A percentile compares a stretch with the other conserved stretches of the same genome.
Conservation (phyloP, 2,888 invertebrate genomes). For the Synanthedon myopaeformis region DNA sequence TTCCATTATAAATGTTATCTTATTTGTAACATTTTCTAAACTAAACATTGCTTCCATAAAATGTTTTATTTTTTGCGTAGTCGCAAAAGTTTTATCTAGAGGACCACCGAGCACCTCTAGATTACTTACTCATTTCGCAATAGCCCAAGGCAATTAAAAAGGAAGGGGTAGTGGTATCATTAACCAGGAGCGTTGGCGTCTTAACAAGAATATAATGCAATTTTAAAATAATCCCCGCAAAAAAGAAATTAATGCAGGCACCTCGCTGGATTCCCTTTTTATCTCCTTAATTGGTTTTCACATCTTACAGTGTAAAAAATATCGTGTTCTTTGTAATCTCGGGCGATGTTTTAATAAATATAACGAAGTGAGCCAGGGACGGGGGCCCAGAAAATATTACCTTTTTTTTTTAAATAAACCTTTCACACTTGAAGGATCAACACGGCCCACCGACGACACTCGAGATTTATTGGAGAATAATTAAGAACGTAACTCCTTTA, state of each 20-base stretch:
- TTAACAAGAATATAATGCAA: slow-evolving; percentile 71
- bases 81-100: slow-evolving; percentile 52
- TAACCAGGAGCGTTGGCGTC: slow-evolving; percentile 60
- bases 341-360: slow-evolving; percentile 71
- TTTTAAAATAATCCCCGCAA: slow-evolving; percentile 71
- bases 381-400: slow-evolving; percentile 60
- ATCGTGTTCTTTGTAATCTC: slow-evolving; percentile 70
- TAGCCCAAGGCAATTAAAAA: slow-evolving; percentile 68
- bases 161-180: slow-evolving; percentile 68
- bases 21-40: no score
- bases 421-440: slow-evolving; percentile 68
- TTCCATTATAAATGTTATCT: no score
- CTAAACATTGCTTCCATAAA: no score
- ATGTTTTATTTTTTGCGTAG: slow-evolving; percentile 7
- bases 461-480: slow-evolving; percentile 64
- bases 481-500: slow-evolving; percentile 44
- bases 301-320: slow-evolving; percentile 70
- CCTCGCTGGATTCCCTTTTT: slow-evolving; percentile 68
- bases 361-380: slow-evolving; percentile 58
- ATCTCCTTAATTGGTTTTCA: slow-evolving; percentile 72
- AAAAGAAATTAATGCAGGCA: slow-evolving; percentile 70
- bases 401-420: slow-evolving; percentile 61
- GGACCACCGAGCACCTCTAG: slow-evolving; percentile 53
- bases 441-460: slow-evolving; percentile 41
- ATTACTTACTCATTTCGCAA: slow-evolving; percentile 69